phyloP scores from a whole-genome alignment of 2,888 invertebrate genomes.

The Drosophila melanosoma region DNA sequence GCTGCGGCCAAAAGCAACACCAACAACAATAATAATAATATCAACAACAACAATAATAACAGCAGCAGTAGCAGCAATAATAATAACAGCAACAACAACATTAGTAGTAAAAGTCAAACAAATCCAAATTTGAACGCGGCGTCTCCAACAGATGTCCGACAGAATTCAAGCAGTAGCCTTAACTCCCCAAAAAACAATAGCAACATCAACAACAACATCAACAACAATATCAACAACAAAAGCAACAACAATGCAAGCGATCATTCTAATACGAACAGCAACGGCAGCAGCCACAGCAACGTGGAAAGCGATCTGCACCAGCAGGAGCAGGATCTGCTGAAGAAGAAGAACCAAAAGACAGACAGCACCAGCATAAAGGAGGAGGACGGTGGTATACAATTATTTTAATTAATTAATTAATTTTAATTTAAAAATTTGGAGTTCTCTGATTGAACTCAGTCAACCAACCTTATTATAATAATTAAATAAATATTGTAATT shows the following conservation, averaged over 20 bases:
- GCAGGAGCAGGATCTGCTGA: slow-evolving; percentile 56
- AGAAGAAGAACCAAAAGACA: slow-evolving; percentile 47
- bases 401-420: not conserved
- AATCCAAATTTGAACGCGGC: slow-evolving; percentile 6
- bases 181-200: slow-evolving; percentile 3
- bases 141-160: slow-evolving; percentile 28
- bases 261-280: slow-evolving; percentile 57
- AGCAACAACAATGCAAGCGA: slow-evolving; percentile 18
- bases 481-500: not conserved
- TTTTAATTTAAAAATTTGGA: not conserved
- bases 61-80: slow-evolving; percentile 15
- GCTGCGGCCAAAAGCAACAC: slow-evolving; percentile 36
- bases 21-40: slow-evolving; percentile 15
- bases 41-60: slow-evolving; percentile 11
- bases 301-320: slow-evolving; percentile 59
- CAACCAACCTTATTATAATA: not conserved
- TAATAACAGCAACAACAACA: slow-evolving; percentile 23
- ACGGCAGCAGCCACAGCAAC: slow-evolving; percentile 46
- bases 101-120: slow-evolving; percentile 14
- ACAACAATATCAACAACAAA: not conserved
- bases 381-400: slow-evolving; percentile 69
- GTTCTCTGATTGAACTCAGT: not conserved
- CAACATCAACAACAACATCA: slow-evolving; percentile 16
- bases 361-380: slow-evolving; percentile 53
- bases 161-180: slow-evolving; percentile 32